Evolutionary conservation across 2,797 vertebrate species (phyloP), one percentile per base, ranked within the genome.

Genomic region (Allobates femoralis): DNA sequence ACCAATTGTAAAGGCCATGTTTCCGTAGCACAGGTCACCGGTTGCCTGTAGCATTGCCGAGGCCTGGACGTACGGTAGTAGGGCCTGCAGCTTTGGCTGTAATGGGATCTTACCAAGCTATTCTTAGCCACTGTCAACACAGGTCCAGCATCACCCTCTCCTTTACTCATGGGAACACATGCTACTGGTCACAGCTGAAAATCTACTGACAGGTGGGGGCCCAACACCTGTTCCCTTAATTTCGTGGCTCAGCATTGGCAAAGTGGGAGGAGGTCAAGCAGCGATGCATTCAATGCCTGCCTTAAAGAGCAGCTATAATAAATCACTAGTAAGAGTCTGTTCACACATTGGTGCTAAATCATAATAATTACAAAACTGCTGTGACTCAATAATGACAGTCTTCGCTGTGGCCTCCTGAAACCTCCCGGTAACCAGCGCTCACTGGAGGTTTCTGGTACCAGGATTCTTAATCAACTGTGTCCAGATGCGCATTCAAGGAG

Each of bases 121-220:
- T 88, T 88, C 78, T 88, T 88, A 85, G 82, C 19, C 26, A 50
- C 83, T 84, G 86, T 81, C 78, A 82, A 60, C 79, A 67, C 46
- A 46, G 62, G 50, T 64, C 34, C 79, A 62, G 76, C 82, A n/a
- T 56, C 58, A 81, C 83, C 69, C 58, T 84, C 69, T 50, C 26
- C 32, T n/a, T 76, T 75, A 85, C 81, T 79, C 86, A 78, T 50
- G 26, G 73, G 26, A 79, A 85, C 83, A 75, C 30, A 74, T 81
- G 86, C 83, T 51, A 32, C 23, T 51, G 83, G 58, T 28, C 78
- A 84, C 86, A 88, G 86, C 78, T 88, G 86, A 81, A 66, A 46
- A 32, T 50, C 21, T 79, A 81, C 18, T 32, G 86, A 81, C 86
- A 88, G 86, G 86, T 88, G 83, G 83, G 62, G 78, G 64, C 77